Conservation (phyloP, 1,140 invertebrate species). For the Apis dorsata region DNA sequence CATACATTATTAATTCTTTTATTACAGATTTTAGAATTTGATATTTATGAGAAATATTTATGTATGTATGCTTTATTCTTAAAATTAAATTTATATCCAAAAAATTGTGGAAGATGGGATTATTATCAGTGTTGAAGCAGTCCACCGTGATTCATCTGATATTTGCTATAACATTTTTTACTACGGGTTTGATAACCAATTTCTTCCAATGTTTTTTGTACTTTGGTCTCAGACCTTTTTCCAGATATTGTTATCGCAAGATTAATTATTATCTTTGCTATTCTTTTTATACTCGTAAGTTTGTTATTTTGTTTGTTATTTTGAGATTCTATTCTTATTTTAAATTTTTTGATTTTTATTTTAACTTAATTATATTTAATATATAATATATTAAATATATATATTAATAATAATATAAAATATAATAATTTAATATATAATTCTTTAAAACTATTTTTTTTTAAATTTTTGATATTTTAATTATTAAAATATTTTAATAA, state of each 20-base stretch:
- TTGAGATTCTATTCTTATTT: constrained; percentile 10
- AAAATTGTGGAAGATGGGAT: constrained; percentile 66
- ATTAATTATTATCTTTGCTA: constrained; percentile 96
- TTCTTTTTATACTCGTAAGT: constrained; percentile 95
- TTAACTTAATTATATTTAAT: neutral
- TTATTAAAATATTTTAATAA: neutral
- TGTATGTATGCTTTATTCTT: constrained; percentile 48
- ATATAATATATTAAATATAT: no score
- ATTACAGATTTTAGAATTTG: constrained; percentile 49
- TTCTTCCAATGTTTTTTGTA: constrained; percentile 89
- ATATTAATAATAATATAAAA: no score
- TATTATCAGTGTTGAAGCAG: constrained; percentile 81
- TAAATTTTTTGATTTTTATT: constrained; percentile 20
- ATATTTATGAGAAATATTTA: constrained; percentile 13
- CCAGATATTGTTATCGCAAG: constrained; percentile 89
- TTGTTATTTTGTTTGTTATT: constrained; percentile 63
- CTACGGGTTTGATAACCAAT: constrained; percentile 93
- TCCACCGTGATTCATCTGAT: constrained; percentile 87
- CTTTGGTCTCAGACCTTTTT: constrained; percentile 87
- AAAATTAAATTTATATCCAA: constrained; percentile 47
- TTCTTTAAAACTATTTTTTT: neutral
- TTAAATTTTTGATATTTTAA: neutral
- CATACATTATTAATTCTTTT: constrained; percentile 8
- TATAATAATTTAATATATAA: neutral
- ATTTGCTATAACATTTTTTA: constrained; percentile 93